These are phyloP conservation scores for Hypomecis punctinalis DNA, from an alignment of 2,888 invertebrate species.

Conservation along the genomic window DNA sequence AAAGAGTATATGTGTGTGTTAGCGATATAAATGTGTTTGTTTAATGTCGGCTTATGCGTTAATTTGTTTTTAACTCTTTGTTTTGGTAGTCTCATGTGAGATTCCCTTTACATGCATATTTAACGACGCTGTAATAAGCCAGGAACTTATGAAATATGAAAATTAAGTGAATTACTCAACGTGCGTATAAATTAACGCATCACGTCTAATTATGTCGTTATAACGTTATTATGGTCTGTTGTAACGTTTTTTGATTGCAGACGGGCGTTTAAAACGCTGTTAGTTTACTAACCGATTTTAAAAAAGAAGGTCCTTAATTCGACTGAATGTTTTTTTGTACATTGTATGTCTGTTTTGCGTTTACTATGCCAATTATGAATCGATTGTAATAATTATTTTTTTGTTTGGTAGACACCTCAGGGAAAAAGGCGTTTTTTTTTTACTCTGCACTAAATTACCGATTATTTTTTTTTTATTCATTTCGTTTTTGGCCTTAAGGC, in stretches of 20 bases:
- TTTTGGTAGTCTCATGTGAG: too few species aligned
- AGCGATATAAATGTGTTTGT: too few species aligned
- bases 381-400: background rate
- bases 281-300: background rate
- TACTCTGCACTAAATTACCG: too few species aligned
- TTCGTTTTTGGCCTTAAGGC: too few species aligned
- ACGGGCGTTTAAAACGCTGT: conserved; percentile 27
- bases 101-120: conserved; percentile 16
- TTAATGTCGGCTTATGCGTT: too few species aligned
- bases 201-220: conserved; percentile 40
- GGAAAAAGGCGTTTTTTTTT: too few species aligned
- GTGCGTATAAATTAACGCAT: conserved; percentile 42
- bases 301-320: background rate
- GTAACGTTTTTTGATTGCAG: background rate
- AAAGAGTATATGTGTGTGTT: too few species aligned
- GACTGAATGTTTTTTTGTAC: background rate
- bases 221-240: conserved; percentile 22
- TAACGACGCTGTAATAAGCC: conserved; percentile 25
- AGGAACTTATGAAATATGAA: conserved; percentile 40
- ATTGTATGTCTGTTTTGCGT: too few species aligned
- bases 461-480: too few species aligned
- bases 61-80: too few species aligned
- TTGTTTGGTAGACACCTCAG: too few species aligned
- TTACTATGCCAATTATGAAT: too few species aligned
- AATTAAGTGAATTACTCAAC: conserved; percentile 36